phyloP scores from a whole-genome alignment of 1,140 invertebrate genomes.

The Dufourea novaeangliae region DNA sequence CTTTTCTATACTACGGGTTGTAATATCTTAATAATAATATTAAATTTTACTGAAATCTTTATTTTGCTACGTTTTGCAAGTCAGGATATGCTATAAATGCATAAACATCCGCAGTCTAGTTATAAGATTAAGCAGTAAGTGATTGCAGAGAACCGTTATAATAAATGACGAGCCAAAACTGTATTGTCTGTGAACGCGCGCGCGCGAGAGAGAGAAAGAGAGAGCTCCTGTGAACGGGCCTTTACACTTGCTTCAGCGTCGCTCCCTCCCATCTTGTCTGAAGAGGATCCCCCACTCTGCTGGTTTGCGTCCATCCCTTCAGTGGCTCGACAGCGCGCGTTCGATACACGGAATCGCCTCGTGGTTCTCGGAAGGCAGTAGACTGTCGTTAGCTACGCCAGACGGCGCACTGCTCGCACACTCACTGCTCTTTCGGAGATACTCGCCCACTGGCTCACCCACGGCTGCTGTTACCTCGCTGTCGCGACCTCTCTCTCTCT shows the following conservation, averaged over 20 bases:
- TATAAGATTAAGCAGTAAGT: too few relatives aligned
- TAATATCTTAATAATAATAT: too few relatives aligned
- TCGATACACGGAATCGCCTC: constrained; percentile 81
- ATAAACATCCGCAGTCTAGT: too few relatives aligned
- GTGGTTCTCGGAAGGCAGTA: constrained; percentile 80
- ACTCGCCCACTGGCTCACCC: constrained; percentile 66
- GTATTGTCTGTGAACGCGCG: too few relatives aligned
- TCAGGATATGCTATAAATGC: too few relatives aligned
- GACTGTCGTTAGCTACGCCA: constrained; percentile 81
- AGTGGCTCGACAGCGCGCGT: constrained; percentile 70
- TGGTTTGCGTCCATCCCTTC: constrained; percentile 58
- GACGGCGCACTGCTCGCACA: constrained; percentile 78
- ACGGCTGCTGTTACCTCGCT: constrained; percentile 54
- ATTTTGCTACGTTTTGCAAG: too few relatives aligned
- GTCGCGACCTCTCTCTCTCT: constrained; percentile 23
- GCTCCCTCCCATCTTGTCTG: constrained; percentile 49
- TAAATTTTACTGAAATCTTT: too few relatives aligned
- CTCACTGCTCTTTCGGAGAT: constrained; percentile 55
- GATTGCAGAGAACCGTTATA: constrained; percentile 15
- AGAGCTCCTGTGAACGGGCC: constrained; percentile 1
- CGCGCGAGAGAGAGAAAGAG: background rate
- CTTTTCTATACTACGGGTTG: too few relatives aligned
- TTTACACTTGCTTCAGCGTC: constrained; percentile 47
- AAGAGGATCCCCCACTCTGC: constrained; percentile 32
- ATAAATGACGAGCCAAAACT: background rate